Evolutionary conservation across 2,888 invertebrate genomes (phyloP), one percentile per base, ranked within the genome.

Genomic region (Pammene fasciana): DNA sequence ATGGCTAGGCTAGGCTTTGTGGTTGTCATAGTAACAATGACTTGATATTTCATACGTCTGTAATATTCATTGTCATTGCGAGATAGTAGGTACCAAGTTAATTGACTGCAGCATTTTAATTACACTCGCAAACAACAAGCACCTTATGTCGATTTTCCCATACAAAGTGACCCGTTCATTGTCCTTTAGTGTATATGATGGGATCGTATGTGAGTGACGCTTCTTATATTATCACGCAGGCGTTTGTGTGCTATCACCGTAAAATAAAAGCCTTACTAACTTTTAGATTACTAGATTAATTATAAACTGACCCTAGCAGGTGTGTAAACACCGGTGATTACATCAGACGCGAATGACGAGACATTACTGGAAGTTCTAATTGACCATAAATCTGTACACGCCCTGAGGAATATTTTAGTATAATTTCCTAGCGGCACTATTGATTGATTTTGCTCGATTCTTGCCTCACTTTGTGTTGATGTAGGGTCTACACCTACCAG

Each of bases 311-410:
- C 0, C 18, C 14, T n/a, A 59, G 41, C 50, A 59, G 66, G 43
- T 67, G 43, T 18, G 56, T 67, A 59, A 57, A 38, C 56, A 50
- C 48, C 34, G 60, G 3, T 26, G 50, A 43, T 59, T 67, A 59
- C 52, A 43, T 36, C 48, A 62, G 18, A 34, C 46, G 43, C 34
- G 41, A 65, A 65, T 67, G 67, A 64, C 54, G 59, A 57, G 26
- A 67, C 67, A 64, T 62, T 55, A 56, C 71, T 75, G 70, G 72
- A 75, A 79, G 73, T 56, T 59, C 71, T 78, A 77, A 80, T 78
- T 77, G 75, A 74, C 75, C 68, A 75, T 79, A 80, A 78, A 80
- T 78, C 78, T 68, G 72, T 78, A 74, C 70, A 71, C 59, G 73
- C 73, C 71, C 64, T 71, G 71, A 26, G 66, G 64, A 68, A 74